phyloP scores from a whole-genome alignment of 1,140 invertebrate species.

The Scaptomyza montana region DNA sequence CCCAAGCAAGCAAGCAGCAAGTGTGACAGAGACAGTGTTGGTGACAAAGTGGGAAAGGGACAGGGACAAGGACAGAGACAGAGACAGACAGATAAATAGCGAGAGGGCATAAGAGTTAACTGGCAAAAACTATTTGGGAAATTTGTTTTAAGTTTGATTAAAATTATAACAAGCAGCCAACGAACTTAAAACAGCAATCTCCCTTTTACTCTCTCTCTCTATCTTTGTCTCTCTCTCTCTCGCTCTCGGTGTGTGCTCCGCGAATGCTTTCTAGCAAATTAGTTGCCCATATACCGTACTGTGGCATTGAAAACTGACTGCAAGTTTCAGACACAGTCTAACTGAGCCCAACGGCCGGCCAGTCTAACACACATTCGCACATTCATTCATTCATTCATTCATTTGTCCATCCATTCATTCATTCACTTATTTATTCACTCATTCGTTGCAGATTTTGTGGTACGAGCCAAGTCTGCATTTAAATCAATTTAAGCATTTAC shows the following conservation, averaged over 20 bases:
- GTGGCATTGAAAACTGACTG: constrained; percentile 25
- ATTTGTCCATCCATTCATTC: neutral
- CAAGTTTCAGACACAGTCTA: constrained; percentile 5
- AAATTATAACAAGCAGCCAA: constrained; percentile 59
- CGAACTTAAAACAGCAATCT: constrained; percentile 10
- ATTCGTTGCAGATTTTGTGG: constrained; percentile 48
- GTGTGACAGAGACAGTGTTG: neutral
- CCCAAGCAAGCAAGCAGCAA: constrained; percentile 9
- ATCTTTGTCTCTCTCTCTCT: neutral
- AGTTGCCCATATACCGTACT: constrained; percentile 21
- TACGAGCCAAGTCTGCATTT: constrained; percentile 66
- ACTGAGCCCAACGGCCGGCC: constrained; percentile 15
- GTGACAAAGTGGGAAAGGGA: neutral
- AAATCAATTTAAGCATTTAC: constrained; percentile 82
- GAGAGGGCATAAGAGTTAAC: constrained; percentile 9
- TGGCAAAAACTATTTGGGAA: constrained; percentile 54
- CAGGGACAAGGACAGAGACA: neutral
- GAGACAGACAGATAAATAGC: neutral
- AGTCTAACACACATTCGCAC: constrained; percentile 25
- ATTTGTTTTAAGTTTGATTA: constrained; percentile 59
- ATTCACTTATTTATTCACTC: constrained; percentile 2
- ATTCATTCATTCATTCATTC: constrained; percentile 49
- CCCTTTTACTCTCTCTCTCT: too few relatives aligned
- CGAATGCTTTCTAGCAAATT: constrained; percentile 27
- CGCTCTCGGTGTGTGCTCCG: too few relatives aligned